Evolutionary conservation across 2,888 invertebrate species (phyloP).

Genomic region (Alitta virens): DNA sequence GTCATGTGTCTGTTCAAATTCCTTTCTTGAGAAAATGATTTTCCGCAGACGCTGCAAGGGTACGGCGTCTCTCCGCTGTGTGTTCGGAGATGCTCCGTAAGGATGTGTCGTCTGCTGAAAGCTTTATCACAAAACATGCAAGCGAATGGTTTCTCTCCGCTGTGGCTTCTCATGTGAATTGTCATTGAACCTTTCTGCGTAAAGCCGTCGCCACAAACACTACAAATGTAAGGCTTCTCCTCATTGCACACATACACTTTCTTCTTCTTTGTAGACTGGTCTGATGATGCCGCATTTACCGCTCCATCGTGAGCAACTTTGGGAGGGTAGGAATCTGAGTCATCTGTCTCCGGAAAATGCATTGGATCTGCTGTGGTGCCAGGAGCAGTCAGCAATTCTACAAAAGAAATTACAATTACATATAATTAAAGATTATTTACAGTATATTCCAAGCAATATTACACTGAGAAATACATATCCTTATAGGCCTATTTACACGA

Average conservation of each 20-base stretch:
- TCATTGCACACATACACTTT: conserved; percentile 29
- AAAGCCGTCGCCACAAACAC: conserved; percentile 36
- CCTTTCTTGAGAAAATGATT: conserved; percentile 38
- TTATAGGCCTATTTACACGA: no score
- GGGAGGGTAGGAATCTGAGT: no score
- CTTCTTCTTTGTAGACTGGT: no score
- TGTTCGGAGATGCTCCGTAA: conserved; percentile 35
- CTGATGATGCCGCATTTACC: no score
- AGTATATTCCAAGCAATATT: no score
- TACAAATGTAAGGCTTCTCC: conserved; percentile 35
- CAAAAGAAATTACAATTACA: no score
- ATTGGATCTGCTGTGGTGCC: no score
- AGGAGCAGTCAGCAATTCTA: no score
- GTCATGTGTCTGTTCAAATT: conserved; percentile 39
- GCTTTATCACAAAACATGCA: conserved; percentile 34
- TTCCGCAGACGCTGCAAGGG: conserved; percentile 29
- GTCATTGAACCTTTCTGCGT: conserved; percentile 38
- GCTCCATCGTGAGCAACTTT: no score
- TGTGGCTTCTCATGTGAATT: conserved; percentile 36
- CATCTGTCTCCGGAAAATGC: no score
- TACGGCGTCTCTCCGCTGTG: conserved; percentile 31
- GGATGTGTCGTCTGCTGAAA: conserved; percentile 31
- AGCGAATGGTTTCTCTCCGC: conserved; percentile 27
- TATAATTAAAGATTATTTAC: no score
- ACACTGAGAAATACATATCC: no score